Evolutionary conservation across 2,888 invertebrate species (phyloP).

Genomic region (Tachystola acroxantha): DNA sequence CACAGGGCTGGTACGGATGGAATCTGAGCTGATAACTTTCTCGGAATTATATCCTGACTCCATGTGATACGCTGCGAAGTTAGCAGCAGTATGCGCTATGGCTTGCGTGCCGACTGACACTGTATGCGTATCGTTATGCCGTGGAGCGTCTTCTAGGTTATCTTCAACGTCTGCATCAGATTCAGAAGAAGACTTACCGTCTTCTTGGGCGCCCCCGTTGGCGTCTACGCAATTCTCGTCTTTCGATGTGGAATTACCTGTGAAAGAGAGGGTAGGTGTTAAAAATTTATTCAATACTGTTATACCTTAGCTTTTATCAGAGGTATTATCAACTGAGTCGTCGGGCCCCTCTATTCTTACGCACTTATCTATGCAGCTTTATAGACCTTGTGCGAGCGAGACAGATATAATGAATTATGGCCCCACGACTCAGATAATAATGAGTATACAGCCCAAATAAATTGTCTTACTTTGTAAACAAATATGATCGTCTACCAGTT

Average conservation of each 20-base stretch:
- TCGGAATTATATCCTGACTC: conserved; percentile 84
- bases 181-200: conserved; percentile 80
- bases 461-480: too few species aligned
- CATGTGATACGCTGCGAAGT: conserved; percentile 71
- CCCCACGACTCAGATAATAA: too few species aligned
- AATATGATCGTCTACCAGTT: too few species aligned
- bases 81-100: conserved; percentile 59
- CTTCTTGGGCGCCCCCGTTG: conserved; percentile 52
- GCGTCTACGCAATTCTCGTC: conserved; percentile 41
- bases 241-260: conserved; percentile 58
- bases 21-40: conserved; percentile 65
- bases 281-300: too few species aligned
- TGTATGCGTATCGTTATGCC: conserved; percentile 39
- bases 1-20: conserved; percentile 66
- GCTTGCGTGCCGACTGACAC: conserved; percentile 45
- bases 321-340: too few species aligned
- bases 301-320: too few species aligned
- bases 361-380: too few species aligned
- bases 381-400: too few species aligned
- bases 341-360: too few species aligned
- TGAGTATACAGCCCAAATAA: too few species aligned
- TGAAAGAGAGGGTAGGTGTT: conserved; percentile 16
- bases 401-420: too few species aligned
- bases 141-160: conserved; percentile 80
- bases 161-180: conserved; percentile 91